phyloP scores from a whole-genome alignment of 2,113 vertebrate species.

The Sus scrofa region DNA sequence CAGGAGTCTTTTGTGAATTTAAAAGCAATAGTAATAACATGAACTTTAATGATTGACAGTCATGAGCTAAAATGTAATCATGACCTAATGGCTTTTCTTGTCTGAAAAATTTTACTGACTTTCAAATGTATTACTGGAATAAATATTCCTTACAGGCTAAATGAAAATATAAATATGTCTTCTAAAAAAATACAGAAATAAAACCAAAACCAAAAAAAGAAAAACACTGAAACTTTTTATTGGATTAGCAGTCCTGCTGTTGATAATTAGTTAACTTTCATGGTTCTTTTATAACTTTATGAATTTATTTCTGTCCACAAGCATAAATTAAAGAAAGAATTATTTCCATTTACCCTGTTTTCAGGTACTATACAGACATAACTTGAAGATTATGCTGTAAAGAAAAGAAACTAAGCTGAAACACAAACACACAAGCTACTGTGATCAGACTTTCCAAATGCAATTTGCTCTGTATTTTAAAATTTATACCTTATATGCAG shows the following conservation, averaged over 20 bases:
- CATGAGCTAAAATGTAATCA: constrained; percentile 52
- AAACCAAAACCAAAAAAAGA: constrained; percentile 19
- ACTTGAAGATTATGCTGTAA: constrained; percentile 24
- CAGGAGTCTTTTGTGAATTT: constrained; percentile 65
- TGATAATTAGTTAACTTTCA: constrained; percentile 28
- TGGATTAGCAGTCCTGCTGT: neutral
- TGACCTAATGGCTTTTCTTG: neutral
- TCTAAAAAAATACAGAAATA: constrained; percentile 11
- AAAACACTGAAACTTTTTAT: neutral
- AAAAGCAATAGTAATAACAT: constrained; percentile 72
- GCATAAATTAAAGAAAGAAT: constrained; percentile 19
- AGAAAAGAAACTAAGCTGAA: neutral
- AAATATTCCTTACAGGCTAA: constrained; percentile 43
- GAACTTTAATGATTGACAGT: constrained; percentile 70
- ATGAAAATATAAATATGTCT: constrained; percentile 29
- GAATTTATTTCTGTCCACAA: neutral
- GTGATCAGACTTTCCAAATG: constrained; percentile 35
- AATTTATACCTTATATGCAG: neutral
- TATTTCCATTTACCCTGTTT: constrained; percentile 6
- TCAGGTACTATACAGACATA: neutral
- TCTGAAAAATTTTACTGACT: constrained; percentile 55
- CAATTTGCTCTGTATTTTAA: constrained; percentile 35
- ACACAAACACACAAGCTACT: neutral
- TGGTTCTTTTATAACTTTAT: neutral
- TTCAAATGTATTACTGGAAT: constrained; percentile 31